These are phyloP conservation scores for Cyrtonyx montezumae DNA, from an alignment of 2,113 vertebrate species.

Conservation along the genomic window DNA sequence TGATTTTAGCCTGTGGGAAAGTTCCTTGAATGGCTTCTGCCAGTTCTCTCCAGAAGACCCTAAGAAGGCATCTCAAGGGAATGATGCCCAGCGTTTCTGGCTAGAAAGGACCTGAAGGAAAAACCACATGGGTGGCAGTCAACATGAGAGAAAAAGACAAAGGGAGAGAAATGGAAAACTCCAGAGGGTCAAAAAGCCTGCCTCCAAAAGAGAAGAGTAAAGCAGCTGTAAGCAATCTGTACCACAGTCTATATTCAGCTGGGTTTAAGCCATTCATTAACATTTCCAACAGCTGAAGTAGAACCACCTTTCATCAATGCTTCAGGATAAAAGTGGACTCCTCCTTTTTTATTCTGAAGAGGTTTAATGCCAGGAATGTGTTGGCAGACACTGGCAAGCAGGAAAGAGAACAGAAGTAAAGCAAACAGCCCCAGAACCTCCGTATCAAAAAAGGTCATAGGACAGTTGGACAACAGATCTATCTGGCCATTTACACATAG, in stretches of 20 bases:
- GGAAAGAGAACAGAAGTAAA: neutral
- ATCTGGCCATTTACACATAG: neutral
- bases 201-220: neutral
- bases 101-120: neutral
- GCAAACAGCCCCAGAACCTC: neutral
- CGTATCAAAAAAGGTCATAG: neutral
- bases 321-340: neutral
- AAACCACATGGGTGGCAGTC: neutral
- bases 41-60: neutral
- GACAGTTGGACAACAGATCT: neutral
- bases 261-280: neutral
- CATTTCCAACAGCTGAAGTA: conserved; percentile 55
- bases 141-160: neutral
- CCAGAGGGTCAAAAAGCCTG: neutral
- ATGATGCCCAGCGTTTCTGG: neutral
- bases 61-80: neutral
- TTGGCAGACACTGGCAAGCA: neutral
- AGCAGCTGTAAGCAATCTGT: conserved; percentile 27
- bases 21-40: neutral
- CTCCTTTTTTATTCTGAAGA: neutral
- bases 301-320: conserved; percentile 14
- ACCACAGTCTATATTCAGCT: conserved; percentile 16
- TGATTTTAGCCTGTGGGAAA: neutral
- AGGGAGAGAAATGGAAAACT: neutral
- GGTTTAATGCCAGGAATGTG: neutral